A percentile compares a stretch with the other conserved stretches of the same genome.
Evolutionary conservation across 2,888 invertebrate genomes (phyloP).

Genomic region (Patella caerulea): DNA sequence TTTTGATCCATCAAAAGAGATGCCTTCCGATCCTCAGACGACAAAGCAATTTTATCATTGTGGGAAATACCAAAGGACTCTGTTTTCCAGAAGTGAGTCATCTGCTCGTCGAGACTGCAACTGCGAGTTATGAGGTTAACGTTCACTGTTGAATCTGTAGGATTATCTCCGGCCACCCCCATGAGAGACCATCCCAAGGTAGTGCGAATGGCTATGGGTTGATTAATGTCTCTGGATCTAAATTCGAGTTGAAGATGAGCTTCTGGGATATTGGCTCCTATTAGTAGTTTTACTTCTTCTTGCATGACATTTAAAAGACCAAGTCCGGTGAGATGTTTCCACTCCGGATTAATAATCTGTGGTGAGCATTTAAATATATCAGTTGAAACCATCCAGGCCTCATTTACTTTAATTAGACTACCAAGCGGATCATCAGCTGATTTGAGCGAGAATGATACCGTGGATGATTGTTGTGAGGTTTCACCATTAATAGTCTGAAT

Average conservation of each 20-base stretch:
- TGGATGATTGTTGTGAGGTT: background rate
- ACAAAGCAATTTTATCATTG: background rate
- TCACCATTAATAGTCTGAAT: background rate
- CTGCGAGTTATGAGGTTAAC: background rate
- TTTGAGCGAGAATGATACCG: background rate
- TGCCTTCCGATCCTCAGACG: background rate
- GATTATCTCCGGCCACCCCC: background rate
- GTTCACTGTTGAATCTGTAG: background rate
- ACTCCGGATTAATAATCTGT: background rate
- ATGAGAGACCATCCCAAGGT: conserved; percentile 11
- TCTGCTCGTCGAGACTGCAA: background rate
- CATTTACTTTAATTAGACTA: background rate
- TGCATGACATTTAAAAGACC: background rate
- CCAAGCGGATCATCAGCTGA: background rate
- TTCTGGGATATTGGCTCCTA: background rate
- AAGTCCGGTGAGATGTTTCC: background rate
- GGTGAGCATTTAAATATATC: background rate
- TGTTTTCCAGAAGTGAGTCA: conserved; percentile 3
- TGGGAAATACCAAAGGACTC: background rate
- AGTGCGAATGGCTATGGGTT: conserved; percentile 11
- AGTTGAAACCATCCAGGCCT: conserved; percentile 9
- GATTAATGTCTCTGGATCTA: background rate
- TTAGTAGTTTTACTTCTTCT: background rate
- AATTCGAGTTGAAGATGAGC: background rate
- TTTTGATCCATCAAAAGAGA: background rate